These are phyloP conservation scores for Temnothorax unifasciatus DNA, from an alignment of 2,888 invertebrate species.

Conservation along the genomic window DNA sequence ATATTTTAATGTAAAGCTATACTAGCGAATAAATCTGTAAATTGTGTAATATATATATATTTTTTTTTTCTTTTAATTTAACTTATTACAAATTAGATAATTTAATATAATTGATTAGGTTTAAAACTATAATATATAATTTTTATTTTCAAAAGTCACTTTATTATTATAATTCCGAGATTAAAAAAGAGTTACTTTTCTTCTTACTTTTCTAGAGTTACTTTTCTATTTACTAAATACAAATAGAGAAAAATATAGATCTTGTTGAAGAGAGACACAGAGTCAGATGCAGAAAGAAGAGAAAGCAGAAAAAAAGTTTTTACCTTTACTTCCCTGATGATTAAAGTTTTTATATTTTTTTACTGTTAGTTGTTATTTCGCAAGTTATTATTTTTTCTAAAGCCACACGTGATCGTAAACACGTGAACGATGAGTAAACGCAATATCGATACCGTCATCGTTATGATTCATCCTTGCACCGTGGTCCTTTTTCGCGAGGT, in stretches of 20 bases:
- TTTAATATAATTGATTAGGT: not conserved
- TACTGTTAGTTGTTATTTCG: not conserved
- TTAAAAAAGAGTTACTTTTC: not conserved
- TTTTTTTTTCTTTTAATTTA: too few relatives aligned
- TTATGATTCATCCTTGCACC: slow-evolving; percentile 16
- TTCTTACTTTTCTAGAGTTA: not conserved
- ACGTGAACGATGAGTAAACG: slow-evolving; percentile 17
- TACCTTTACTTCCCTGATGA: not conserved
- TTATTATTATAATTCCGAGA: not conserved
- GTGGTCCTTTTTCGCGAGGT: slow-evolving; percentile 35
- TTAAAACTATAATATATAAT: not conserved
- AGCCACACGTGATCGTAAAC: not conserved
- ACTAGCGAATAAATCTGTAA: not conserved
- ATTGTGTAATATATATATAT: not conserved
- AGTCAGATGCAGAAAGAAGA: not conserved
- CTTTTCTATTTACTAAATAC: not conserved
- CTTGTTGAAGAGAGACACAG: not conserved
- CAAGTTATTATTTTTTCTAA: not conserved
- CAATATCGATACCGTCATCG: slow-evolving; percentile 4
- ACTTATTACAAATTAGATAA: not conserved
- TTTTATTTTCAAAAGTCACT: not conserved
- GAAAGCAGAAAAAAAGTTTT: not conserved
- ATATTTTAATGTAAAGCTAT: not conserved
- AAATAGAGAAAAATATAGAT: not conserved
- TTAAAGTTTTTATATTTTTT: not conserved